Evolutionary conservation across 2,113 vertebrate genomes (phyloP), one percentile per base, ranked within the genome.

Genomic region (Oncorhynchus tshawytscha): DNA sequence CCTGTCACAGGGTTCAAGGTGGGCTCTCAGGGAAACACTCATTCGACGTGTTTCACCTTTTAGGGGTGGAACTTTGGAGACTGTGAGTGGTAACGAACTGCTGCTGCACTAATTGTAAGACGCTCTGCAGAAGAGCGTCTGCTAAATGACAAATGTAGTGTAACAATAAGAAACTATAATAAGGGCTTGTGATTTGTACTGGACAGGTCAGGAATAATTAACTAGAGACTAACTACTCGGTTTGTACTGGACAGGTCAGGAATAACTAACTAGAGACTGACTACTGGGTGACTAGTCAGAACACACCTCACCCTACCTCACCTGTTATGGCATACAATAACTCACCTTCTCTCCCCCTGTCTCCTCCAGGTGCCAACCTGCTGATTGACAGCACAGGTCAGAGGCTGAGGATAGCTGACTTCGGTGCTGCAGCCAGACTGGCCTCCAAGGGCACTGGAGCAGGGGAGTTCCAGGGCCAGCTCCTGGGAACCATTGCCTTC

Each of bases 311-410:
- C 59, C 13, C 54, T 18, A 62, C 59, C n/a, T 62, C 22, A 22
- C 22, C 9, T 16, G 15, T 31, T 34, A 16, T 67, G 27, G 5
- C 27, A 18, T 67, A 20, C 16, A n/a, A 67, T 20, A 67, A 67
- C 51, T 45, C 48, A 31, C 22, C 39, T 15, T 31, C 12, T 48
- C 27, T 31, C 29, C 73, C 4, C 77, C 48, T 18, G 3, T 2
- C 34, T 64, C 73, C 86, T 87, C 82, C 89, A 97, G 96, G 96
- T 90, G 96, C 96, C 90, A 97, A 97, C 90, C 89, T 97, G 84
- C 92, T 97, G 78, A 96, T 96, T 90, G 95, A 97, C 90, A 97
- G 96, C 91, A 97, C 95, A 74, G 96, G 96, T 27, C 95, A 96
- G 89, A 93, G 96, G 78, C 87, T 97, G 84, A 92, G 96, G 84